phyloP scores from a whole-genome alignment of 2,797 vertebrate species.

The Melanotaenia trifasciata region DNA sequence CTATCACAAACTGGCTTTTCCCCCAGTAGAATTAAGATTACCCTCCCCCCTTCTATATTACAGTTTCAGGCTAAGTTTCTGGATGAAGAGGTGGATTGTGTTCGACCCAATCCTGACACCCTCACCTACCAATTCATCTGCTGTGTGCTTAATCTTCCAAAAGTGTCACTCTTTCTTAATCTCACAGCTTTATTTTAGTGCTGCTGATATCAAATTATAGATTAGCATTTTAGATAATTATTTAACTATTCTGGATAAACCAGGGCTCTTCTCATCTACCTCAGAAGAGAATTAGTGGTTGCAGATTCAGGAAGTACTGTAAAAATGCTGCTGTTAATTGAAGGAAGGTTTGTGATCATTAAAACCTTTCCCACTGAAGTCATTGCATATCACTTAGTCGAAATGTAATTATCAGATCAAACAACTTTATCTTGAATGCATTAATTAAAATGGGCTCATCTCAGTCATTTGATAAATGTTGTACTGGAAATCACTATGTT shows the following conservation, averaged over 20 bases:
- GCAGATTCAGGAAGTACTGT: background rate
- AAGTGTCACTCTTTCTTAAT: background rate
- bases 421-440: constrained; percentile 7
- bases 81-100: too few species aligned
- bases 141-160: background rate
- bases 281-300: background rate
- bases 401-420: constrained; percentile 4
- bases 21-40: background rate
- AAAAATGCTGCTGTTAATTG: background rate
- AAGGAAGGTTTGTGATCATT: constrained; percentile 9
- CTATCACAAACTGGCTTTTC: too few species aligned
- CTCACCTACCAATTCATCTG: too few species aligned
- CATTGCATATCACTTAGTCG: background rate
- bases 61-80: too few species aligned
- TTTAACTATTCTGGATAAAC: background rate
- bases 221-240: background rate
- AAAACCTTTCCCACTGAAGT: constrained; percentile 3
- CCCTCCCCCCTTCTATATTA: too few species aligned
- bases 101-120: too few species aligned
- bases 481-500: background rate
- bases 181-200: background rate
- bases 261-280: background rate
- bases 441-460: constrained; percentile 20
- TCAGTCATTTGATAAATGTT: background rate
- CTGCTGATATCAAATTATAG: background rate